These are phyloP conservation scores for Clarias magur DNA, from an alignment of 2,113 vertebrate species.

Conservation along the genomic window DNA sequence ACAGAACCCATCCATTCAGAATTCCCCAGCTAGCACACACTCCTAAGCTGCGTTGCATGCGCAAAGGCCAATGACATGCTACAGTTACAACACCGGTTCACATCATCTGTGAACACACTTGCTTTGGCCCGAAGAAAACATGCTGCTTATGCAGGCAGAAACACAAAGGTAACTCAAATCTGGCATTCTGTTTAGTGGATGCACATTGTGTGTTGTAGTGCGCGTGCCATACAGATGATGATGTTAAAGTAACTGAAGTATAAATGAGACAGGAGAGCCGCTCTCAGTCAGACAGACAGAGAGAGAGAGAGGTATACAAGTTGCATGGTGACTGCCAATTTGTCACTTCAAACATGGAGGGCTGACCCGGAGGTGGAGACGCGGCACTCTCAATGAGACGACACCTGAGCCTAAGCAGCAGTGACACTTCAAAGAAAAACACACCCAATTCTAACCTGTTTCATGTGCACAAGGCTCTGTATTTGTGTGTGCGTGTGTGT, in stretches of 20 bases:
- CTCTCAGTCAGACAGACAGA: conserved; percentile 15
- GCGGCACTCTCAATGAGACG: conserved; percentile 37
- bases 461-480: conserved; percentile 24
- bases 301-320: conserved; percentile 54
- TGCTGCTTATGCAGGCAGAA: background rate
- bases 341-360: conserved; percentile 56
- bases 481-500: conserved; percentile 5
- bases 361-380: conserved; percentile 52
- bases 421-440: conserved; percentile 55
- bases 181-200: background rate
- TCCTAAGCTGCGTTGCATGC: background rate
- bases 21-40: conserved; percentile 21
- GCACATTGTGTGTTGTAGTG: background rate
- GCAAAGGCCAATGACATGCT: background rate
- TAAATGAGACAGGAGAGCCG: conserved; percentile 21
- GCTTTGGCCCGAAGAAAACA: background rate
- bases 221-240: conserved; percentile 32
- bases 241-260: conserved; percentile 17
- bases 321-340: conserved; percentile 51
- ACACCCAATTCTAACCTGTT: conserved; percentile 32
- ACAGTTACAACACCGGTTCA: background rate
- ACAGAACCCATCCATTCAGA: conserved; percentile 38
- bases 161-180: background rate
- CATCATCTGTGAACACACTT: background rate
- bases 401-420: conserved; percentile 43